A percentile compares a stretch with the other conserved stretches of the same genome.
Conservation (phyloP, 2,113 vertebrate genomes). For the Tretioscincus oriximinensis region DNA sequence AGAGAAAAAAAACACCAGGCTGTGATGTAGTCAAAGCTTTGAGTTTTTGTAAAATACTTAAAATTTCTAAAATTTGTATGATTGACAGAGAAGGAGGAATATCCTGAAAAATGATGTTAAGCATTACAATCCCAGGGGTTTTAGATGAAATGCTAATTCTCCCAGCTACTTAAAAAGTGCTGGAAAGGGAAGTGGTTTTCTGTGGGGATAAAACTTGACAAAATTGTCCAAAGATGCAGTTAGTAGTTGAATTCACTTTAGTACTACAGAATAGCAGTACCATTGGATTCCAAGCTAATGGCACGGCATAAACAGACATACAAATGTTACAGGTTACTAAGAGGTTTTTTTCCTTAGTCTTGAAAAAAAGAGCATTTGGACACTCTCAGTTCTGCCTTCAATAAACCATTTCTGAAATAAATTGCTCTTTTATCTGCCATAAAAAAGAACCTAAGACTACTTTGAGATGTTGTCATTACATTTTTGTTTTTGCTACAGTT, state of each 20-base stretch:
- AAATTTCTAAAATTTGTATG: slow-evolving; percentile 1
- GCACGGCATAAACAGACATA: background rate
- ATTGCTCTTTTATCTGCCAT: background rate
- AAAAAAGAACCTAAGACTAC: background rate
- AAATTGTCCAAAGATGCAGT: background rate
- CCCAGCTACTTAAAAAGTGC: background rate
- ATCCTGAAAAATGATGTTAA: background rate
- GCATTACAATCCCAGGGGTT: background rate
- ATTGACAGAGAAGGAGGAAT: background rate
- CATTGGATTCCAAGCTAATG: background rate
- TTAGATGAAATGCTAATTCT: background rate
- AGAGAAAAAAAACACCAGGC: slow-evolving; percentile 42
- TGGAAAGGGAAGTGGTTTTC: background rate
- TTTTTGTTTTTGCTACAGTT: no score
- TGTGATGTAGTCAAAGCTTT: slow-evolving; percentile 24
- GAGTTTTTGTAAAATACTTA: slow-evolving; percentile 36
- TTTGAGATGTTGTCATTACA: background rate
- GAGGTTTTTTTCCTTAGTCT: background rate
- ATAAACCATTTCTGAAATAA: background rate
- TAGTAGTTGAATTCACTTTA: background rate
- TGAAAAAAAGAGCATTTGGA: no score
- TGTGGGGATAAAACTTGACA: background rate
- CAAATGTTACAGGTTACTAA: background rate
- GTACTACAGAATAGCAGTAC: background rate
- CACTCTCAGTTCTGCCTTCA: background rate